A percentile compares a stretch with the other conserved stretches of the same genome.
phyloP scores from a whole-genome alignment of 1,140 invertebrate genomes.

The Heliconius hewitsoni region DNA sequence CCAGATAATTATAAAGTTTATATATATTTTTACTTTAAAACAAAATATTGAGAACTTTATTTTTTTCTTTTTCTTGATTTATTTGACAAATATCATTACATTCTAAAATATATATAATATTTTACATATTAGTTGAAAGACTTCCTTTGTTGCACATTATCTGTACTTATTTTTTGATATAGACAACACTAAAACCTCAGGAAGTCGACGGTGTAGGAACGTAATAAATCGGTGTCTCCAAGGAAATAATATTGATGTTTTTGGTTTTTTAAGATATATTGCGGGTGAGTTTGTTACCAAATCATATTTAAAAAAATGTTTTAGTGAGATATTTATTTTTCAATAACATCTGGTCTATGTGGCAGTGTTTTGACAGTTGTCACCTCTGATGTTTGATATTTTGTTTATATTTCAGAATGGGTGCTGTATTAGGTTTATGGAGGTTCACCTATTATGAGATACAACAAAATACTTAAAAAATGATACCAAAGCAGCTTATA shows the following conservation, averaged over 20 bases:
- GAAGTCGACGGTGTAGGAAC: constrained; percentile 56
- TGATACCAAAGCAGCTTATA: constrained; percentile 47
- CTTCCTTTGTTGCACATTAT: background rate
- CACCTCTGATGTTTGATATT: constrained; percentile 64
- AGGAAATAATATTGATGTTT: constrained; percentile 79
- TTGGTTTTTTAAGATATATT: constrained; percentile 48
- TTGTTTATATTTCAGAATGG: constrained; percentile 79
- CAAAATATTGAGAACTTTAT: background rate
- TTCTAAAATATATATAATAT: background rate
- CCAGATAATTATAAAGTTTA: background rate
- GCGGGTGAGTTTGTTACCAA: constrained; percentile 49
- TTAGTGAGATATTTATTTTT: constrained; percentile 10
- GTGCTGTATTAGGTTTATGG: constrained; percentile 41
- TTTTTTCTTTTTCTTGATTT: background rate
- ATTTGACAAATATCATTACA: background rate
- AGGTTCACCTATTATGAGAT: constrained; percentile 37
- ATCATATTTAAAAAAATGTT: background rate
- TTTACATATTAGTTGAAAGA: background rate
- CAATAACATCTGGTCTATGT: constrained; percentile 60
- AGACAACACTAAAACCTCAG: constrained; percentile 46
- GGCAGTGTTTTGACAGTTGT: constrained; percentile 80
- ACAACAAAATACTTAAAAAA: constrained; percentile 44
- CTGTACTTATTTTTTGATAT: constrained; percentile 34
- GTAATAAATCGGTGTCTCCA: constrained; percentile 79
- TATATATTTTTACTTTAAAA: background rate